Percentiles rank a stretch among this genome's conserved stretches.
Conservation (phyloP, 2,797 vertebrate genomes). For the Sebastes diaconus region DNA sequence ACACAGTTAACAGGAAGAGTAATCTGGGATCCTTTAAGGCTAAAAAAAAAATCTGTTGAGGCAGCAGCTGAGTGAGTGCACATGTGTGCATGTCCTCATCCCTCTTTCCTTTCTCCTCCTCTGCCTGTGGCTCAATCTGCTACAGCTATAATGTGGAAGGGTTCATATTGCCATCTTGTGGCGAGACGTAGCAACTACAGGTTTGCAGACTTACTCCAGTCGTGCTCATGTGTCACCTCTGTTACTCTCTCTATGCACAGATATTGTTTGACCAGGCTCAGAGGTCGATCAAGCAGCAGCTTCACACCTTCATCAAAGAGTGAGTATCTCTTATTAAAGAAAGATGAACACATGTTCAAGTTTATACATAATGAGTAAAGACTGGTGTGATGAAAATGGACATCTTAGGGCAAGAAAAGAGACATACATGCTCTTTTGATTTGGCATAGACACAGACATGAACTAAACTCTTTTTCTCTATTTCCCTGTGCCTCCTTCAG, state of each 20-base stretch:
- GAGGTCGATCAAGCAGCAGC: conserved; percentile 94
- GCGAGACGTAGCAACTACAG: conserved; percentile 7
- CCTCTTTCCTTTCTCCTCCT: conserved; percentile 4
- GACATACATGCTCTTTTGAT: neutral
- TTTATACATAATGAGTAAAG: neutral
- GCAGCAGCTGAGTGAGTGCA: conserved; percentile 40
- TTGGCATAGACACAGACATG: fast-evolving
- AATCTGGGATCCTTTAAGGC: conserved; percentile 19
- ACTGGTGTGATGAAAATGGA: neutral
- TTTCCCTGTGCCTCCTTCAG: conserved; percentile 68
- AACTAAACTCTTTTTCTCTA: neutral
- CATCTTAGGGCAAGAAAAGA: neutral
- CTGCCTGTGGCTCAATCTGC: neutral
- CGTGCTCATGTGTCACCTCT: neutral
- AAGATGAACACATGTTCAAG: neutral
- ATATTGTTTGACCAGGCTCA: conserved; percentile 98
- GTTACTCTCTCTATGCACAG: conserved; percentile 70
- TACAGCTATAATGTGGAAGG: neutral
- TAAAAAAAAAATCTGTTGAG: conserved; percentile 39
- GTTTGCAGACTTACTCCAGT: neutral
- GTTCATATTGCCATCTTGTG: conserved; percentile 61
- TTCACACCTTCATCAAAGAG: conserved; percentile 98
- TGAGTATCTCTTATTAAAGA: conserved; percentile 78
- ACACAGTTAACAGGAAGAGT: conserved; percentile 14
- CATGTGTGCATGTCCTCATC: conserved; percentile 12